Evolutionary conservation across 2,113 vertebrate species (phyloP).

Genomic region (Aspidoscelis tigris): DNA sequence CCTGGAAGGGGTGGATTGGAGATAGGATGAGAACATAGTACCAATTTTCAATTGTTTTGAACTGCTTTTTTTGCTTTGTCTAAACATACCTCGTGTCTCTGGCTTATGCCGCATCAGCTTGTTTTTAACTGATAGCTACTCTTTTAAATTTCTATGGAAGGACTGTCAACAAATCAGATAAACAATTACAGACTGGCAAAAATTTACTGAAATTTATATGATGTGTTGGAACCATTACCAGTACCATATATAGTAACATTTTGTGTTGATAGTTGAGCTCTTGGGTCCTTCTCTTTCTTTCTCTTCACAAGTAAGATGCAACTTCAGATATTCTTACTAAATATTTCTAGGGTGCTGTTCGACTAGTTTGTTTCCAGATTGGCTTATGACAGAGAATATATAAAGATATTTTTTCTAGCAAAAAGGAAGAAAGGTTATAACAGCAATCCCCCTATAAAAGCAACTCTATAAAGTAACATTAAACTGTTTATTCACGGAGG

Average conservation of each 20-base stretch:
- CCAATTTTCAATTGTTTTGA: too few relatives aligned
- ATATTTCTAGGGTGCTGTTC: too few relatives aligned
- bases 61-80: too few relatives aligned
- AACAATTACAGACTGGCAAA: background rate
- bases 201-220: background rate
- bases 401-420: too few relatives aligned
- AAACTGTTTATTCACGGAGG: too few relatives aligned
- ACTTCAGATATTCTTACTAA: background rate
- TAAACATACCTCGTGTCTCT: background rate
- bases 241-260: background rate
- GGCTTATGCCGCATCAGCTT: background rate
- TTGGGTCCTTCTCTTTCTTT: background rate
- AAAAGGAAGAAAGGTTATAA: too few relatives aligned
- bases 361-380: too few relatives aligned
- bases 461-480: too few relatives aligned
- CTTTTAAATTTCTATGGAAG: background rate
- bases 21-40: too few relatives aligned
- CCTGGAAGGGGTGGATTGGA: too few relatives aligned
- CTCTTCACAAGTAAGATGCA: background rate
- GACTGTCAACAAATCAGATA: background rate
- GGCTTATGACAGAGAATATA: too few relatives aligned
- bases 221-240: background rate
- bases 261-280: background rate
- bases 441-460: too few relatives aligned
- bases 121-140: background rate